phyloP scores from a whole-genome alignment of 2,113 vertebrate species.

The Actinemys pallida region DNA sequence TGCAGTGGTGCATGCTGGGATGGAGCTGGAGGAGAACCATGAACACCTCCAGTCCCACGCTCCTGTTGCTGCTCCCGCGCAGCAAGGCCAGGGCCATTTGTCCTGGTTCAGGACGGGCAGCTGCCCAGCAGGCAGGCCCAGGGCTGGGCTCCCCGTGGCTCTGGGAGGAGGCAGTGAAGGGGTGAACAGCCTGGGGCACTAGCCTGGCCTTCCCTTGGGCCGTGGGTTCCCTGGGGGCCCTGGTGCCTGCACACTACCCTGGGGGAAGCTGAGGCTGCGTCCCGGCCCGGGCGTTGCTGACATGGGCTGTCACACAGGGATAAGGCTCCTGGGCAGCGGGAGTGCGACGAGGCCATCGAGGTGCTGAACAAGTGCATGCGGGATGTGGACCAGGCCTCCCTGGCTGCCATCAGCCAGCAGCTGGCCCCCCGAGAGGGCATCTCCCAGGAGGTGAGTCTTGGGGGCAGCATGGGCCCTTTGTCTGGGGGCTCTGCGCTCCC shows the following conservation, averaged over 20 bases:
- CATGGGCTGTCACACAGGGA: constrained; percentile 81
- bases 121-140: too few relatives aligned
- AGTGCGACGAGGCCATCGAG: constrained; percentile 95
- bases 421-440: constrained; percentile 93
- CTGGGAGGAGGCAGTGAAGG: too few relatives aligned
- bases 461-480: fast-evolving
- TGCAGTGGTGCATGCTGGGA: background rate
- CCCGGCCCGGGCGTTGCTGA: background rate
- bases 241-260: too few relatives aligned
- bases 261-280: too few relatives aligned
- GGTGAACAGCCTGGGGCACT: background rate
- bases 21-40: background rate
- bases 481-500: background rate
- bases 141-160: too few relatives aligned
- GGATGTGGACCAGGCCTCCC: constrained; percentile 95
- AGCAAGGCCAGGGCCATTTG: background rate
- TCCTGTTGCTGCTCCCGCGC: too few relatives aligned
- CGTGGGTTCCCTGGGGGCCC: fast-evolving
- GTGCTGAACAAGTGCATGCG: constrained; percentile 92
- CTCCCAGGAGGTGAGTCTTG: constrained; percentile 90
- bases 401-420: constrained; percentile 96
- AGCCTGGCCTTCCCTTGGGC: background rate
- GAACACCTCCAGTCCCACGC: too few relatives aligned
- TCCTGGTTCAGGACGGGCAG: background rate
- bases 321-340: constrained; percentile 96